Conservation (phyloP, 92 coral and sea anemone genomes). For the Palythoa caribaeorum region DNA sequence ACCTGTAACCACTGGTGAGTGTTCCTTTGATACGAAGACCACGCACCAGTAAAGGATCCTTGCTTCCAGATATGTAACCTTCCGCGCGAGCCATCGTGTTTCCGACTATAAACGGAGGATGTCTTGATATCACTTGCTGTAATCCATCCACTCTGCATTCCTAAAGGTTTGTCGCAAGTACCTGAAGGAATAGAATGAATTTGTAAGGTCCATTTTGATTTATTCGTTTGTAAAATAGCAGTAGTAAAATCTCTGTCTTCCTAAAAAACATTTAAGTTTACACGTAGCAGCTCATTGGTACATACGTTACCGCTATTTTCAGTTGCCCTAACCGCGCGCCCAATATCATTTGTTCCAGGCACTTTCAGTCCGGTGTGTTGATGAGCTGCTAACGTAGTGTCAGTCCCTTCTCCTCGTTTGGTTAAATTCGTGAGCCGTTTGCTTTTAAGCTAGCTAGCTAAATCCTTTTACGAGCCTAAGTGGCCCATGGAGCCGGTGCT, state of each 20-base stretch:
- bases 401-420: no score
- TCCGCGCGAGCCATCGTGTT: slow-evolving; percentile 7
- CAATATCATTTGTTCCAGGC: no score
- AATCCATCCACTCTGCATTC: slow-evolving; percentile 45
- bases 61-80: slow-evolving; percentile 19
- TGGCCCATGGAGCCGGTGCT: no score
- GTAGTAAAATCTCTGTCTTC: neutral
- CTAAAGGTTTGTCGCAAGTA: slow-evolving; percentile 23
- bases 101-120: neutral
- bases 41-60: slow-evolving; percentile 19
- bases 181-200: neutral
- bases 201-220: no score
- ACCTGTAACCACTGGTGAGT: slow-evolving; percentile 49
- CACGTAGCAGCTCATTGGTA: no score
- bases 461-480: no score
- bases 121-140: slow-evolving; percentile 15
- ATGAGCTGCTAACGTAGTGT: no score
- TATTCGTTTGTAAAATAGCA: neutral
- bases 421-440: no score
- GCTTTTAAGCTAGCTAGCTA: no score
- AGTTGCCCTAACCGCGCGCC: neutral
- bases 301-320: neutral
- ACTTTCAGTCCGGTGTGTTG: no score
- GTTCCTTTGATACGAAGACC: slow-evolving; percentile 31
- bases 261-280: no score